These are phyloP conservation scores for Rynchops niger DNA, from an alignment of 2,113 vertebrate genomes.

Conservation along the genomic window DNA sequence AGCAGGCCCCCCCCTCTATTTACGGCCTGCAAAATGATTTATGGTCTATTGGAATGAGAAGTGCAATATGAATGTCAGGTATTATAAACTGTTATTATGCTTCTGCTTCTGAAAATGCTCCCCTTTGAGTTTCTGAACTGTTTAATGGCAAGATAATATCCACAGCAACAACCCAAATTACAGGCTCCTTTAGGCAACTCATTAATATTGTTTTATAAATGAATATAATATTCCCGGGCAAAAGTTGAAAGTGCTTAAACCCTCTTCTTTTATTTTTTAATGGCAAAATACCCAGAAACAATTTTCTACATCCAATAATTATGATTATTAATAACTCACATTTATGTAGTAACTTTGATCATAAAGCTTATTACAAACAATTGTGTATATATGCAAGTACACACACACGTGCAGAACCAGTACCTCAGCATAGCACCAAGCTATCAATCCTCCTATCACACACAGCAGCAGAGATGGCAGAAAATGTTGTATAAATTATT, in stretches of 20 bases:
- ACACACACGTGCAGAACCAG: background rate
- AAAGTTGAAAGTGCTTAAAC: constrained; percentile 38
- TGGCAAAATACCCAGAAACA: constrained; percentile 22
- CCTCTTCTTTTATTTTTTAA: background rate
- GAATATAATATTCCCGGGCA: constrained; percentile 1
- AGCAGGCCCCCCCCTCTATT: background rate
- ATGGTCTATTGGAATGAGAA: background rate
- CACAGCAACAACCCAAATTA: constrained; percentile 18
- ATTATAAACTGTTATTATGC: background rate
- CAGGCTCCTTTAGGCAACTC: constrained; percentile 29
- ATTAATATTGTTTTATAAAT: constrained; percentile 43
- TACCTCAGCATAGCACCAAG: background rate
- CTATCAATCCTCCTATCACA: background rate
- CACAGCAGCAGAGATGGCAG: background rate
- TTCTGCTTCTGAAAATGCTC: background rate
- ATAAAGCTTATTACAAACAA: background rate
- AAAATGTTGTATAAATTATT: background rate
- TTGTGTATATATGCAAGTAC: background rate
- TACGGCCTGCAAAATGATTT: background rate
- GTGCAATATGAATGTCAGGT: background rate
- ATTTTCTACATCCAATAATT: constrained; percentile 43
- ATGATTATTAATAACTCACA: constrained; percentile 45
- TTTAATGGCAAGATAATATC: constrained; percentile 27
- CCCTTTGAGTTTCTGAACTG: constrained; percentile 3
- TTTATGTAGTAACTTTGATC: constrained; percentile 38